phyloP scores from a whole-genome alignment of 1,140 invertebrate genomes.

The Amyelois transitella region DNA sequence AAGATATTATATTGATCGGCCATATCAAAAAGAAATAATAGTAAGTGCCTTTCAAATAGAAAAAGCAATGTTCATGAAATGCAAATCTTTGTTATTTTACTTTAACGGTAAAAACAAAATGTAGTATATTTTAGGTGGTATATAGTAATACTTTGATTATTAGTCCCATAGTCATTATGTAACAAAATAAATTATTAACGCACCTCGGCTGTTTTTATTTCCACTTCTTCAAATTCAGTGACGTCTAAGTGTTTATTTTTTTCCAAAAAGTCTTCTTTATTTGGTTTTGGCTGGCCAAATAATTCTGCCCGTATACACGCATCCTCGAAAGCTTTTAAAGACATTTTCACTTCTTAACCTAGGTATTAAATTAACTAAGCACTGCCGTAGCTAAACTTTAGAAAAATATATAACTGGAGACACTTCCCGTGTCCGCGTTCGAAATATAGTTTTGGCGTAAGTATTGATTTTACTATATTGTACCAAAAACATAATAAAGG shows the following conservation, averaged over 20 bases:
- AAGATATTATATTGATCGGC: too few relatives aligned
- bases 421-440: background rate
- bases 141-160: too few relatives aligned
- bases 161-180: background rate
- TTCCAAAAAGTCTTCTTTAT: constrained; percentile 78
- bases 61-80: too few relatives aligned
- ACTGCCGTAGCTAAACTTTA: background rate
- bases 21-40: too few relatives aligned
- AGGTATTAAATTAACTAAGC: background rate
- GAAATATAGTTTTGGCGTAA: background rate
- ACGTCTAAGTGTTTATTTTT: constrained; percentile 67
- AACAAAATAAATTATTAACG: constrained; percentile 5
- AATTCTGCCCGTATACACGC: constrained; percentile 84
- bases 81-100: too few relatives aligned
- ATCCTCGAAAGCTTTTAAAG: constrained; percentile 79
- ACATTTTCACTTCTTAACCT: constrained; percentile 44
- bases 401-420: background rate
- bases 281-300: constrained; percentile 79
- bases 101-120: too few relatives aligned
- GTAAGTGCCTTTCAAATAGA: too few relatives aligned
- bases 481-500: too few relatives aligned
- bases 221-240: constrained; percentile 66
- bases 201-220: constrained; percentile 72
- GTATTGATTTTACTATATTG: background rate
- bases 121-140: too few relatives aligned